These are phyloP conservation scores for Tholera decimalis DNA, from an alignment of 2,888 invertebrate species.

Conservation along the genomic window DNA sequence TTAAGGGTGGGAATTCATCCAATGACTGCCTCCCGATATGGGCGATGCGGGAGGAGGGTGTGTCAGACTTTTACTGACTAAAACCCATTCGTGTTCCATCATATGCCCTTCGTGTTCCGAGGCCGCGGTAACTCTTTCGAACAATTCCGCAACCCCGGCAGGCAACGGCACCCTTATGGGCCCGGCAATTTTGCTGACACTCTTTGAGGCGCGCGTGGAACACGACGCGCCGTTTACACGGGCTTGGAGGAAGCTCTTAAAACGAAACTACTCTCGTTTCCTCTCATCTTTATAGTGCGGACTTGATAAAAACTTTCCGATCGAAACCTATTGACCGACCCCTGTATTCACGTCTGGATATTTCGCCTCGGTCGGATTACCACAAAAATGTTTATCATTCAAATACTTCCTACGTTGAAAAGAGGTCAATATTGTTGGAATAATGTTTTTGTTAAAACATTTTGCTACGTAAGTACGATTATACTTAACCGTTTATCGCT, in stretches of 20 bases:
- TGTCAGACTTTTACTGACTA: no score
- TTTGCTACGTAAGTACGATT: slow-evolving; percentile 22
- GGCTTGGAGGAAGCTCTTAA: slow-evolving; percentile 30
- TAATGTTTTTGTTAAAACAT: slow-evolving; percentile 36
- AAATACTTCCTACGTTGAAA: slow-evolving; percentile 32
- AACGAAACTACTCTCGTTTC: slow-evolving; percentile 38
- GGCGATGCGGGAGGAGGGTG: no score
- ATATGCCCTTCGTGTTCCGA: no score
- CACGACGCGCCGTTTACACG: no score
- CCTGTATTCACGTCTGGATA: slow-evolving; percentile 39
- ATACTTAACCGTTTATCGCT: slow-evolving; percentile 66
- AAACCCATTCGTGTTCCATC: no score
- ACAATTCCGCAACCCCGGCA: no score
- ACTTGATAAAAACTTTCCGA: slow-evolving; percentile 57
- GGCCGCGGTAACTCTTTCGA: no score
- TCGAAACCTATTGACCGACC: slow-evolving; percentile 59
- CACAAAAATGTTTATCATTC: slow-evolving; percentile 48
- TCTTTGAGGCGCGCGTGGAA: no score
- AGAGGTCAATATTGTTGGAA: slow-evolving; percentile 32
- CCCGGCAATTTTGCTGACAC: no score
- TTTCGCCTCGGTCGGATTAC: slow-evolving; percentile 41
- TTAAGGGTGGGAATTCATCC: no score
- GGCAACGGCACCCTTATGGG: no score
- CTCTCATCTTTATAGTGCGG: slow-evolving; percentile 54
- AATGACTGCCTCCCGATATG: no score